phyloP scores from a whole-genome alignment of 2,888 invertebrate genomes.

The Pimpla rufipes region DNA sequence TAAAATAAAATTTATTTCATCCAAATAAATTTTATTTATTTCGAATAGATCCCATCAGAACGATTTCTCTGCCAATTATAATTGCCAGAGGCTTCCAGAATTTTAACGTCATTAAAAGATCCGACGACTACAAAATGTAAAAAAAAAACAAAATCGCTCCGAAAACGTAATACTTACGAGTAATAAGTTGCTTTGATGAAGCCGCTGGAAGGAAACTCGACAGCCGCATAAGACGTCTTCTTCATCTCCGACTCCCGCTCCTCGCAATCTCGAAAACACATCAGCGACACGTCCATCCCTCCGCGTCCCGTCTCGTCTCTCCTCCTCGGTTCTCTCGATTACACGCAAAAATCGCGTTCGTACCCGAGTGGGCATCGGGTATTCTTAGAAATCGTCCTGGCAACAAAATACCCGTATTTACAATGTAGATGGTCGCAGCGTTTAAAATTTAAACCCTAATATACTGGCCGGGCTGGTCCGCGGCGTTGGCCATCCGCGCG shows the following conservation, averaged over 20 bases:
- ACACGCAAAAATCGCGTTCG: slow-evolving; percentile 58
- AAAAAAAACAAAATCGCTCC: neutral
- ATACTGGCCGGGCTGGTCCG: slow-evolving; percentile 73
- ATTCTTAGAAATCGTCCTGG: slow-evolving; percentile 80
- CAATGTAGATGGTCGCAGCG: slow-evolving; percentile 81
- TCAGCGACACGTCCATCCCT: slow-evolving; percentile 10
- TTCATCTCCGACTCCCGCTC: slow-evolving; percentile 18
- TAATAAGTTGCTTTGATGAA: slow-evolving; percentile 7
- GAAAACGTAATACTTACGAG: slow-evolving; percentile 25
- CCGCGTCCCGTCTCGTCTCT: neutral
- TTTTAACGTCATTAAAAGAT: slow-evolving; percentile 33
- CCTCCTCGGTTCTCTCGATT: slow-evolving; percentile 40
- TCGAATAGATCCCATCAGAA: no score
- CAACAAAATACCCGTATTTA: slow-evolving; percentile 80
- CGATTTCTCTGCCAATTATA: neutral
- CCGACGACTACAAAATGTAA: neutral
- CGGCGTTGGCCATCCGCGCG: slow-evolving; percentile 49
- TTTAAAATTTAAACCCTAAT: slow-evolving; percentile 83
- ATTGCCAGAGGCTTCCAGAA: slow-evolving; percentile 12
- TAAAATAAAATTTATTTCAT: no score
- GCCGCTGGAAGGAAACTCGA: slow-evolving; percentile 16
- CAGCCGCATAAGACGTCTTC: slow-evolving; percentile 49
- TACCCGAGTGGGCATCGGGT: slow-evolving; percentile 70
- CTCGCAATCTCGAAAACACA: slow-evolving; percentile 48
- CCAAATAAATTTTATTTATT: no score